Percentiles rank a stretch among this genome's conserved stretches.
Conservation (phyloP, 1,140 invertebrate genomes). For the Papilio dardanus region DNA sequence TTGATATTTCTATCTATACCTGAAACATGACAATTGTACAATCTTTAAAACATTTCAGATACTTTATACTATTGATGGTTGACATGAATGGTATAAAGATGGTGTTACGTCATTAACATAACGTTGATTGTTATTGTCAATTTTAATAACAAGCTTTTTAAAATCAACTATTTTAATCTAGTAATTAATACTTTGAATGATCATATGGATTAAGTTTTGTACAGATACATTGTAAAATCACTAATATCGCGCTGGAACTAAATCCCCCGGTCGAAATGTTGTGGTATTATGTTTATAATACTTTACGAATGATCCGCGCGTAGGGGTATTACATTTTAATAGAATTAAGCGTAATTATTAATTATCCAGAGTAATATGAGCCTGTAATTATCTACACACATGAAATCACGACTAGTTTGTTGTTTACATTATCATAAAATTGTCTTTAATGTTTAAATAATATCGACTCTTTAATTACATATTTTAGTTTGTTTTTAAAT, state of each 20-base stretch:
- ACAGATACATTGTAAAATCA: background rate
- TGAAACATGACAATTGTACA: too few species aligned
- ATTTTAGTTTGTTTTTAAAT: too few species aligned
- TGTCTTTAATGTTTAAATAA: too few species aligned
- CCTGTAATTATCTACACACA: constrained; percentile 20
- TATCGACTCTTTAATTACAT: too few species aligned
- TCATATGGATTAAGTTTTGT: constrained; percentile 17
- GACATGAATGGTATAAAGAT: too few species aligned
- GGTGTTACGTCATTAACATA: too few species aligned
- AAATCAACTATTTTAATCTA: constrained; percentile 20
- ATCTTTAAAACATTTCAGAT: too few species aligned
- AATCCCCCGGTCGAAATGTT: constrained; percentile 30
- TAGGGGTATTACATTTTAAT: constrained; percentile 38
- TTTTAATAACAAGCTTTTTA: background rate
- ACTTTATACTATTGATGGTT: too few species aligned
- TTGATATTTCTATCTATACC: too few species aligned
- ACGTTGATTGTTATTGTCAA: background rate
- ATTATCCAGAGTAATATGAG: constrained; percentile 37
- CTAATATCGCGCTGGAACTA: constrained; percentile 12
- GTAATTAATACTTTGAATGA: constrained; percentile 13
- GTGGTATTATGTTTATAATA: constrained; percentile 32
- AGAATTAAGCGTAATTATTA: constrained; percentile 37
- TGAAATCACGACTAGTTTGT: constrained; percentile 29
- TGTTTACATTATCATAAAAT: background rate
- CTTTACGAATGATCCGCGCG: constrained; percentile 31